These are phyloP conservation scores for Anarhynchus alexandrinus DNA, from an alignment of 2,113 vertebrate genomes.

Conservation along the genomic window DNA sequence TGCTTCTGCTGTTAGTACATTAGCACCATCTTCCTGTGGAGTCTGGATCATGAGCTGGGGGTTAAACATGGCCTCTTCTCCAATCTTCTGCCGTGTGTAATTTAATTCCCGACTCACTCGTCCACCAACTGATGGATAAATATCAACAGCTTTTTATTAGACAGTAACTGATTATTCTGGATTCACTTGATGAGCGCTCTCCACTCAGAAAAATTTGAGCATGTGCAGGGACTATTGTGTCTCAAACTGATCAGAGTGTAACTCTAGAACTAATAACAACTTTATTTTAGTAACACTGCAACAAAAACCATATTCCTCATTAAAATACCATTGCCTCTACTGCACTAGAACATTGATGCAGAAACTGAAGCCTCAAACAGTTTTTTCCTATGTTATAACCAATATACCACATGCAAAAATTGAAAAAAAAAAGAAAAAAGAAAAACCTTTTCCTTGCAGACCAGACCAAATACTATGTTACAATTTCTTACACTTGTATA, in stretches of 20 bases:
- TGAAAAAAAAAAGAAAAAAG: background rate
- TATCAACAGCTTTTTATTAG: conserved; percentile 55
- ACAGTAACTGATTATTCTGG: background rate
- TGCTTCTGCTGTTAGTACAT: conserved; percentile 90
- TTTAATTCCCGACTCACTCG: conserved; percentile 96
- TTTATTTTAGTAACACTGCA: background rate
- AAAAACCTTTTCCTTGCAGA: conserved; percentile 45
- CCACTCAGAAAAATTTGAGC: background rate
- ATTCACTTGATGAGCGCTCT: background rate
- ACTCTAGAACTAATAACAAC: background rate
- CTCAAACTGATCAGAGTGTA: background rate
- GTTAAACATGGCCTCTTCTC: conserved; percentile 98
- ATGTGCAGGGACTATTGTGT: background rate
- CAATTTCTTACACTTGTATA: conserved; percentile 72
- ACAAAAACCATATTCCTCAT: background rate
- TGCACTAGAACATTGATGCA: background rate
- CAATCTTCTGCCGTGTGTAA: conserved; percentile 98
- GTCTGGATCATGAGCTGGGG: conserved; percentile 99
- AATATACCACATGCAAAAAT: background rate
- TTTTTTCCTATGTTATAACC: background rate
- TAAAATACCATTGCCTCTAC: background rate
- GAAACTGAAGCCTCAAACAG: background rate
- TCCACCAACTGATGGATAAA: conserved; percentile 86
- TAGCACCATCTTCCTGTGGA: conserved; percentile 89
- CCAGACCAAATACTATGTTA: conserved; percentile 61